Conservation (phyloP, 2,888 invertebrate genomes). For the Lasiommata megera region DNA sequence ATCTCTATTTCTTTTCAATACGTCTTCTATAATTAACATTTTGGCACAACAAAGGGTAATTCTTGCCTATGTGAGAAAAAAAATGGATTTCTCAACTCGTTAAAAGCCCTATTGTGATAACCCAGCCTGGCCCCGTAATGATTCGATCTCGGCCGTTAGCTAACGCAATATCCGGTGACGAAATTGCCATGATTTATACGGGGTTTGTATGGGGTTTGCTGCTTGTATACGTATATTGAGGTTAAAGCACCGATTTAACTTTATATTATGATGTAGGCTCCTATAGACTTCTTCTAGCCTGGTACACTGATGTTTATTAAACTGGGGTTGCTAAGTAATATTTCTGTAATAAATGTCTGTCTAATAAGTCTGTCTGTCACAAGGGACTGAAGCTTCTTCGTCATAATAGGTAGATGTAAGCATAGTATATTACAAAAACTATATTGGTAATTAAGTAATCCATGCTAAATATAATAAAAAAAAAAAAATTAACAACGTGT, state of each 20-base stretch:
- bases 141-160: slow-evolving; percentile 30
- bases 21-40: neutral
- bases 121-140: slow-evolving; percentile 30
- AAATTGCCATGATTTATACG: slow-evolving; percentile 33
- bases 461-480: too few species aligned
- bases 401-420: too few species aligned
- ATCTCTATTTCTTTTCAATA: neutral
- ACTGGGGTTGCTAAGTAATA: too few species aligned
- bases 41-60: neutral
- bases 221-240: neutral
- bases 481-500: too few species aligned
- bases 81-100: slow-evolving; percentile 1
- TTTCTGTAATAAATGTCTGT: too few species aligned
- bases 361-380: too few species aligned
- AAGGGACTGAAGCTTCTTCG: too few species aligned
- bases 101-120: slow-evolving; percentile 28
- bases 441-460: too few species aligned
- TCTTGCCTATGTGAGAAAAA: slow-evolving; percentile 1
- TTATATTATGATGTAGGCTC: neutral
- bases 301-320: neutral
- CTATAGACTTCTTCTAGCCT: neutral
- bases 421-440: too few species aligned
- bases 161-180: slow-evolving; percentile 38
- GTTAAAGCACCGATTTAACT: neutral
- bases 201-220: neutral